phyloP scores from a whole-genome alignment of 2,113 vertebrate genomes.

The Oreotrochilus melanogaster region DNA sequence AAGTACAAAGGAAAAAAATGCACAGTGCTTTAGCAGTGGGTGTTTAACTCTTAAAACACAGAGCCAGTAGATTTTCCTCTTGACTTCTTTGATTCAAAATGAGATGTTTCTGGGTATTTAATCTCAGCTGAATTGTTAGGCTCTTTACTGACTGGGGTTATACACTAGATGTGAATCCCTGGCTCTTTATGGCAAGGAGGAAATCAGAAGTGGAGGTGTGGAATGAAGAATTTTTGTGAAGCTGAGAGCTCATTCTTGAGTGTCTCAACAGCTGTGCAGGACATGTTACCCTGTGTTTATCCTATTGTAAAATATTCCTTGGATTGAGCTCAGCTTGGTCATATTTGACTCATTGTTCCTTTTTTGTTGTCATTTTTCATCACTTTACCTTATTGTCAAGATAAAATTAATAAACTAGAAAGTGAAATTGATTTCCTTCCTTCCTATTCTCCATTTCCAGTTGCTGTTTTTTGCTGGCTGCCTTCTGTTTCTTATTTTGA shows the following conservation, averaged over 20 bases:
- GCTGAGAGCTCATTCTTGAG: neutral
- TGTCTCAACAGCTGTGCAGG: neutral
- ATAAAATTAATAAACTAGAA: neutral
- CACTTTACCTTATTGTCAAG: neutral
- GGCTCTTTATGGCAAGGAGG: neutral
- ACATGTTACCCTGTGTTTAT: neutral
- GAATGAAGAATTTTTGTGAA: neutral
- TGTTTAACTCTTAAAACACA: neutral
- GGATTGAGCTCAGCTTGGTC: neutral
- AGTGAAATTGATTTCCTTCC: constrained; percentile 2
- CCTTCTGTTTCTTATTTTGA: constrained; percentile 38
- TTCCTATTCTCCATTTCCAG: neutral
- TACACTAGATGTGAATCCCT: neutral
- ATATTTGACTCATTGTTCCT: neutral
- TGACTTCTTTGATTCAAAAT: neutral
- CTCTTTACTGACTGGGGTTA: neutral
- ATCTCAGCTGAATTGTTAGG: neutral
- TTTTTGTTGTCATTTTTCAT: neutral
- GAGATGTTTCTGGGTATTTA: neutral
- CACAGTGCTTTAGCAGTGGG: neutral
- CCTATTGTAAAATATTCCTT: neutral
- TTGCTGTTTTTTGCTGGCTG: neutral
- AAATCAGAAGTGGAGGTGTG: neutral
- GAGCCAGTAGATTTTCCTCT: neutral
- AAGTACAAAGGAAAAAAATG: neutral